Evolutionary conservation across 2,113 vertebrate genomes (phyloP).

Genomic region (Oplegnathus fasciatus): DNA sequence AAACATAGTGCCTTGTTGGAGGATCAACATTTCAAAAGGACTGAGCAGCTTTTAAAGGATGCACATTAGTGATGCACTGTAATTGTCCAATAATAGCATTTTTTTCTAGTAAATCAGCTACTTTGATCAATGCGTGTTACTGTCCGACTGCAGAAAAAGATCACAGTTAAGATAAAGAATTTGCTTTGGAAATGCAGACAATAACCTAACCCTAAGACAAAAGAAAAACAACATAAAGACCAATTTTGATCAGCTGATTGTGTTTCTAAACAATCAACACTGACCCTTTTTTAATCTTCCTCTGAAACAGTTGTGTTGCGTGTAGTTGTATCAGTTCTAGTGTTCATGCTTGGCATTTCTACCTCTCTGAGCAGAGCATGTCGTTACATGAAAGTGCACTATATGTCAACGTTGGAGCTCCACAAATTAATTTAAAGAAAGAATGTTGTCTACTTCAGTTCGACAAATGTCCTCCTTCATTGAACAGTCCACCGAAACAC

Average conservation of each 20-base stretch:
- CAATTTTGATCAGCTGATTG: neutral
- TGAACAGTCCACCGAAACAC: neutral
- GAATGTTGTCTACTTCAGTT: neutral
- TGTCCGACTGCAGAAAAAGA: neutral
- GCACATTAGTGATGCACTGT: neutral
- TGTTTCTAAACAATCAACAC: neutral
- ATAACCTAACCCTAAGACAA: neutral
- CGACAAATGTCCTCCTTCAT: too few species aligned
- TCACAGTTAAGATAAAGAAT: neutral
- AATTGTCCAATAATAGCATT: neutral
- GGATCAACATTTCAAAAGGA: neutral
- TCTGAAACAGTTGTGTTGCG: neutral
- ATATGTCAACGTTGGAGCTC: neutral
- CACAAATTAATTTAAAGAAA: slow-evolving; percentile 19
- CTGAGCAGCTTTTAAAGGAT: neutral
- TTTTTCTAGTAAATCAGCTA: too few species aligned
- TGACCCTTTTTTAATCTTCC: too few species aligned
- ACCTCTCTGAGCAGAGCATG: neutral
- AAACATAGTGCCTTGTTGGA: neutral
- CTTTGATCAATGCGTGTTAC: neutral
- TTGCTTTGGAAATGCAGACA: neutral
- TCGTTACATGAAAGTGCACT: neutral
- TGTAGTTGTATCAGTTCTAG: neutral
- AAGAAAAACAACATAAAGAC: neutral
- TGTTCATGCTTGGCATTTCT: neutral